Conservation (phyloP, 1,140 invertebrate genomes). For the Drosophila elegans region DNA sequence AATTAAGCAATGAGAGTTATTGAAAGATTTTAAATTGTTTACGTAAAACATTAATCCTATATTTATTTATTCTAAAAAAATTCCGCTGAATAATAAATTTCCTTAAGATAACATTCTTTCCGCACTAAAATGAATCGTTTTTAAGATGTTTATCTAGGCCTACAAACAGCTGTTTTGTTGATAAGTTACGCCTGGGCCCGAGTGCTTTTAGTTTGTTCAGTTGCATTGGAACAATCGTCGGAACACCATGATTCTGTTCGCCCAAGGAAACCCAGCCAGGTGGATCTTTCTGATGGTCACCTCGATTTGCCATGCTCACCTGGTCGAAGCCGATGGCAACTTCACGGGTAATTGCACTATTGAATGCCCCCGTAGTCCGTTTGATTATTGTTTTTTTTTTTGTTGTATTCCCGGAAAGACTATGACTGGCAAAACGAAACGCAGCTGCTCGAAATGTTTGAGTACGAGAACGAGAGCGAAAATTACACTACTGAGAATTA, state of each 20-base stretch:
- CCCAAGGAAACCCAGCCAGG: conserved; percentile 14
- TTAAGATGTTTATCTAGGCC: background rate
- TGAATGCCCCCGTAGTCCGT: background rate
- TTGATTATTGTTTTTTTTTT: conserved; percentile 8
- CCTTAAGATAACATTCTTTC: too few relatives aligned
- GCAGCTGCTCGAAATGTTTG: conserved; percentile 28
- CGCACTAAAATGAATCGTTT: too few relatives aligned
- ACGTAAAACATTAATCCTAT: too few relatives aligned
- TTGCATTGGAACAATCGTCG: conserved; percentile 16
- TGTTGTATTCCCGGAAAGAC: conserved; percentile 20
- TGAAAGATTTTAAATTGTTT: too few relatives aligned
- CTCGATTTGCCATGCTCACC: background rate
- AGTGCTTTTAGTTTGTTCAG: conserved; percentile 23
- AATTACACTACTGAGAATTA: conserved; percentile 21
- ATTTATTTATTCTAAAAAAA: too few relatives aligned
- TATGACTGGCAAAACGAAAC: conserved; percentile 48
- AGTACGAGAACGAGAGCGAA: conserved; percentile 30
- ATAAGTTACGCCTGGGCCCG: background rate
- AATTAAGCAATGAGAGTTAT: too few relatives aligned
- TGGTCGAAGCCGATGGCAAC: conserved; percentile 13
- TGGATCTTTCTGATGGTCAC: conserved; percentile 16
- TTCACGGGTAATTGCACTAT: background rate
- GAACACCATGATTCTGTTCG: conserved; percentile 15
- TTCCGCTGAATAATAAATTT: too few relatives aligned
- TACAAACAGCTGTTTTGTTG: conserved; percentile 5